Evolutionary conservation across 2,113 vertebrate species (phyloP).

Genomic region (Dolichotis patagonum): DNA sequence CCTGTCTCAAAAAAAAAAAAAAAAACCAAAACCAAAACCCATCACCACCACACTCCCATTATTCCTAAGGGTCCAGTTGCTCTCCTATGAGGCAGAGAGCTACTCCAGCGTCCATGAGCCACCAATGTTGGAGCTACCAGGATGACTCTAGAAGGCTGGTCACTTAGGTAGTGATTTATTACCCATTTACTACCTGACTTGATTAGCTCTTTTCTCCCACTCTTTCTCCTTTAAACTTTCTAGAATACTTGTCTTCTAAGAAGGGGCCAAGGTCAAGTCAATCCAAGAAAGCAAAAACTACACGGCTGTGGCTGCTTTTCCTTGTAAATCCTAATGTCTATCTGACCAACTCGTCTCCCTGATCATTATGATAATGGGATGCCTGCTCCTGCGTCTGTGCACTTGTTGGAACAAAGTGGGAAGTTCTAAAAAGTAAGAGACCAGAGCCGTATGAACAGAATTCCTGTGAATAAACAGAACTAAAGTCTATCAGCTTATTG

Average conservation of each 20-base stretch:
- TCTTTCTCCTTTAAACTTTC: constrained; percentile 26
- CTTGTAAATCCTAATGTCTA: neutral
- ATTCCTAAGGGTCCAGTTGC: neutral
- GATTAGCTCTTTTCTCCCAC: neutral
- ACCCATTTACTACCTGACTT: neutral
- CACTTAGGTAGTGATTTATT: constrained; percentile 1
- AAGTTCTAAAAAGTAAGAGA: neutral
- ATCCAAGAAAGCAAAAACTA: constrained; percentile 29
- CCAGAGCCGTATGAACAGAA: constrained; percentile 15
- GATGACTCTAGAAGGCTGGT: neutral
- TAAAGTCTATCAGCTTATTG: constrained; percentile 47
- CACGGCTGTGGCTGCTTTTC: constrained; percentile 12
- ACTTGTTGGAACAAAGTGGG: neutral
- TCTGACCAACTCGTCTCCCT: constrained; percentile 1
- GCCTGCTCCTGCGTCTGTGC: neutral
- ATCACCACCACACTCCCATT: neutral
- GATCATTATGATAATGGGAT: neutral
- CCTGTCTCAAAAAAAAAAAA: too few species aligned
- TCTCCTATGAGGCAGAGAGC: neutral
- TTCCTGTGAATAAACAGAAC: neutral
- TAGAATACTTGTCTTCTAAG: constrained; percentile 43
- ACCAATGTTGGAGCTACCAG: neutral
- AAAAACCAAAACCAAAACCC: too few species aligned
- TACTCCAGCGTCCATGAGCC: neutral
- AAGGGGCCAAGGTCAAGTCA: neutral